Evolutionary conservation across 2,113 vertebrate species (phyloP), one percentile per base, ranked within the genome.

Genomic region (Heloderma charlesbogerti): DNA sequence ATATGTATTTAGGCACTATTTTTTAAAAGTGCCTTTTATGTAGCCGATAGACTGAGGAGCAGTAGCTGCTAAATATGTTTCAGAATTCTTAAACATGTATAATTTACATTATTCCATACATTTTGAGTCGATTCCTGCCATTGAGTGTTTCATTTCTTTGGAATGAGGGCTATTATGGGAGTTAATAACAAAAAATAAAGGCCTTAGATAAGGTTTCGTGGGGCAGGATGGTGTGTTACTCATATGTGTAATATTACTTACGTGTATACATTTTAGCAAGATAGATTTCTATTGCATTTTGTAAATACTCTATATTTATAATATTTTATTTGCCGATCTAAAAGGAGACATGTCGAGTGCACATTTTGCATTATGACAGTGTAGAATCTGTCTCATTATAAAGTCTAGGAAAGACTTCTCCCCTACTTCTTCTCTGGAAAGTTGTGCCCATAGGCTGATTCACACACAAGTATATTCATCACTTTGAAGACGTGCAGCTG

Each of bases 1-100:
- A 96, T 94, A 96, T 93, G 96, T 92, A 96, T 95, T 97, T 95
- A 96, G 95, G 94, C 92, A 93, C 81, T 74, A 95, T 94, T 87
- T 86, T 89, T 92, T 15, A 84, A 94, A 83, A 83, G 92, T 90
- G 90, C 37, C 90, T 96, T 96, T 97, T 88, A 95, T 93, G 92
- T 43, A 94, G 93, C 92, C 0, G 31, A 95, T 83, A 96, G 90
- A 94, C 89, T 91, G 89, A 89, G 91, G 83, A 93, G 83, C 71
- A 89, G 77, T 54, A 86, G 89, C 37, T 88, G 88, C 87, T 87
- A 93, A 94, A 87, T 91, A 40, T 40, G 87, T 93, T 95, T 93
- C 71, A 34, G 94, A 51, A 90, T 96, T 94, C 92, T 93, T 94
- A 95, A 94, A 92, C 92, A 82, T 93, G 91, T 80, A 93, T 92